A percentile compares a stretch with the other conserved stretches of the same genome.
Evolutionary conservation across 2,888 invertebrate genomes (phyloP).

Genomic region (Thymelicus sylvestris): DNA sequence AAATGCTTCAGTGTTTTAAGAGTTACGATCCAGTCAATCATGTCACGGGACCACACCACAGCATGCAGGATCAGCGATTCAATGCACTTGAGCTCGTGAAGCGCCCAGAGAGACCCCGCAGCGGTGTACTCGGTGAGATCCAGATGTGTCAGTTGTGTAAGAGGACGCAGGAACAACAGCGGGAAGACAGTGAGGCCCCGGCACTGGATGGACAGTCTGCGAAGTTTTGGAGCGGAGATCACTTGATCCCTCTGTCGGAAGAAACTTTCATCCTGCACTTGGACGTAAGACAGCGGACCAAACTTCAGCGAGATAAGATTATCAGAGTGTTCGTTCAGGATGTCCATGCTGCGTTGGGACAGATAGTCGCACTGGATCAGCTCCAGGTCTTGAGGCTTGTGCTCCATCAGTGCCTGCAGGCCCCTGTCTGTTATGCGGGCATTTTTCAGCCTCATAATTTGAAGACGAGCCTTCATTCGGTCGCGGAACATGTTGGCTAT

Average conservation of each 20-base stretch:
- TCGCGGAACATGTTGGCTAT: constrained; percentile 90
- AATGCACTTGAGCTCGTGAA: constrained; percentile 87
- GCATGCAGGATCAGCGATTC: constrained; percentile 92
- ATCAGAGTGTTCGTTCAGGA: constrained; percentile 88
- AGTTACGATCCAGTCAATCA: constrained; percentile 85
- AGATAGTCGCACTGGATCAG: constrained; percentile 90
- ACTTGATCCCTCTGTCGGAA: constrained; percentile 77
- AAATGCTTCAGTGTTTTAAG: constrained; percentile 87
- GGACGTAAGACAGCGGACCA: constrained; percentile 87
- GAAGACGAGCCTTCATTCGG: constrained; percentile 89
- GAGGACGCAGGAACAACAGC: constrained; percentile 83
- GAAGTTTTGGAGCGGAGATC: constrained; percentile 85
- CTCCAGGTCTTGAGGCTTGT: constrained; percentile 90
- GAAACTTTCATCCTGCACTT: constrained; percentile 79
- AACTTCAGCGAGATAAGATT: constrained; percentile 89
- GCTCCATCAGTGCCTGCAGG: constrained; percentile 88
- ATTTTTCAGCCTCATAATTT: constrained; percentile 88
- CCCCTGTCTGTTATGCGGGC: constrained; percentile 89
- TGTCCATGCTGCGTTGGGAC: constrained; percentile 86
- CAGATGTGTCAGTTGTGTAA: constrained; percentile 87
- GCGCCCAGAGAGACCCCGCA: constrained; percentile 87
- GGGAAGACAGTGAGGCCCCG: constrained; percentile 76
- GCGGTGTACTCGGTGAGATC: constrained; percentile 89
- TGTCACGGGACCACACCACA: constrained; percentile 87
- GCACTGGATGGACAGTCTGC: constrained; percentile 84